Conservation (phyloP, 2,113 vertebrate genomes). For the Cervus canadensis region DNA sequence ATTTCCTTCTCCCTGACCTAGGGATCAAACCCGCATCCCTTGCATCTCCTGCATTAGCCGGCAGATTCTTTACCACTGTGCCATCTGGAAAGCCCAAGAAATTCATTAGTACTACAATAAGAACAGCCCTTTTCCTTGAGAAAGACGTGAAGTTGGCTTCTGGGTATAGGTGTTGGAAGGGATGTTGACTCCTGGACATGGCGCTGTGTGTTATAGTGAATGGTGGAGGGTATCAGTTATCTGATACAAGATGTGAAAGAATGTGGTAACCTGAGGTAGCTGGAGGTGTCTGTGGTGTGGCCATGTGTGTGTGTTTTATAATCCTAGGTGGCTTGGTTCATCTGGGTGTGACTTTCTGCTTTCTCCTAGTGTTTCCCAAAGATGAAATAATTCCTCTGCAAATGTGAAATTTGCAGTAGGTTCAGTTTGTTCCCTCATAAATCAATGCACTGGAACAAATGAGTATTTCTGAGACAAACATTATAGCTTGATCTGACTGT, state of each 20-base stretch:
- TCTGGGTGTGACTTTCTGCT: not conserved
- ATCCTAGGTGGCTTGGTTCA: not conserved
- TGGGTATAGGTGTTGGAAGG: not conserved
- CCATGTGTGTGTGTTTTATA: not conserved
- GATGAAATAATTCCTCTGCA: not conserved
- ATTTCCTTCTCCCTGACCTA: not conserved
- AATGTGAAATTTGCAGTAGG: not conserved
- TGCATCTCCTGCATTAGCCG: not conserved
- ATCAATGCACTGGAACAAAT: not conserved
- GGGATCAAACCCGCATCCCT: not conserved
- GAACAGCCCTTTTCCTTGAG: not conserved
- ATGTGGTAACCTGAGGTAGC: not conserved
- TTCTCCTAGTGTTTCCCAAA: not conserved
- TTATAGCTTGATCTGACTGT: not conserved
- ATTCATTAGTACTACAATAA: not conserved
- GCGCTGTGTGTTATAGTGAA: accelerated
- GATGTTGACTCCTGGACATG: not conserved
- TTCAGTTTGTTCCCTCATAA: not conserved
- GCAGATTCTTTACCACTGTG: not conserved
- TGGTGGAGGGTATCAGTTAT: not conserved
- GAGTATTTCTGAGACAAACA: not conserved
- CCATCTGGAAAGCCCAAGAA: not conserved
- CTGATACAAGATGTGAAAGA: not conserved
- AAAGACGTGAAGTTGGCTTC: not conserved
- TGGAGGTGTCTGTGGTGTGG: not conserved